phyloP scores from a whole-genome alignment of 2,888 invertebrate genomes.

The Octodonta nipae region DNA sequence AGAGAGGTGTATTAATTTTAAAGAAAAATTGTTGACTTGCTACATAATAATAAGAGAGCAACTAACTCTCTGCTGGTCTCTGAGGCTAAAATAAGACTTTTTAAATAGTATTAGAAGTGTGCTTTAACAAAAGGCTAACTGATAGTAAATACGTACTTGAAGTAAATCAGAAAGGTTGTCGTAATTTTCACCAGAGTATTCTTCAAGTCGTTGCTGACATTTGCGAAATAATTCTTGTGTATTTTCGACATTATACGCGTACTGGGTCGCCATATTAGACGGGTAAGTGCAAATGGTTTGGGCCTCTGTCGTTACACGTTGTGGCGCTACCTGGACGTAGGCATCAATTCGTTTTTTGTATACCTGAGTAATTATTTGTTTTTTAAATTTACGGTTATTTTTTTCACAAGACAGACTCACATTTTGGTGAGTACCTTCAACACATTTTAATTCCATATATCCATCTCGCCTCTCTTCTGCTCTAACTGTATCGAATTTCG shows the following conservation, averaged over 20 bases:
- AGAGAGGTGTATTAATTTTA: too few relatives aligned
- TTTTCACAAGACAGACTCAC: too few relatives aligned
- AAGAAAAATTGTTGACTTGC: too few relatives aligned
- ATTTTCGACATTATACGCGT: slow-evolving; percentile 35
- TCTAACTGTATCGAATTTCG: slow-evolving; percentile 41
- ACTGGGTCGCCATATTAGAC: slow-evolving; percentile 57
- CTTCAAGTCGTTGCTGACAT: slow-evolving; percentile 11
- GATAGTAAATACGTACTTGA: slow-evolving; percentile 10
- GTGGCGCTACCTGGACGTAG: slow-evolving; percentile 45
- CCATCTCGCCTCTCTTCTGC: slow-evolving; percentile 51
- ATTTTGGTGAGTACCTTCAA: slow-evolving; percentile 37
- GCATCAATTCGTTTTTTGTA: slow-evolving; percentile 44
- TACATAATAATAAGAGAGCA: too few relatives aligned
- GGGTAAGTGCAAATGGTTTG: slow-evolving; percentile 59
- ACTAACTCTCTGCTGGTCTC: too few relatives aligned
- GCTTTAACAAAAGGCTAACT: background rate
- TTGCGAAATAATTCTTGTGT: slow-evolving; percentile 9
- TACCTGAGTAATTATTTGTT: slow-evolving; percentile 12
- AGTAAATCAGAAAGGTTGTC: slow-evolving; percentile 22
- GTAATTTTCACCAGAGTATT: slow-evolving; percentile 14
- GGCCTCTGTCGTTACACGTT: slow-evolving; percentile 35
- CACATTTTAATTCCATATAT: slow-evolving; percentile 48
- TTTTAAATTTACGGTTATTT: too few relatives aligned
- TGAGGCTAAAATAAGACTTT: too few relatives aligned
- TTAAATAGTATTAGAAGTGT: too few relatives aligned